phyloP scores from a whole-genome alignment of 2,888 invertebrate genomes.

The Oasisia sp. region DNA sequence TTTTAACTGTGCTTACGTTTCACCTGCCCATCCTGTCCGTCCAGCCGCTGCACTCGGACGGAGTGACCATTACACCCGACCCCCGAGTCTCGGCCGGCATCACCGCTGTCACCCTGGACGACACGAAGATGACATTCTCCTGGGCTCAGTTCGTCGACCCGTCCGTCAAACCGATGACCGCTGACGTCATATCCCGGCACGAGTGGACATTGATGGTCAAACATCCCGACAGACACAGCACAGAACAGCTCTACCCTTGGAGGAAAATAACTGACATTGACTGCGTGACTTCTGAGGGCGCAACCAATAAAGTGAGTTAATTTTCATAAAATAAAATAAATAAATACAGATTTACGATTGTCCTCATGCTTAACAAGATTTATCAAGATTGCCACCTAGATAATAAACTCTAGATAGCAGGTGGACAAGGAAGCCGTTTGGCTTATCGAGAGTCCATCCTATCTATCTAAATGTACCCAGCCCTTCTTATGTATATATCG shows the following conservation, averaged over 20 bases:
- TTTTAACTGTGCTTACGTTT: neutral
- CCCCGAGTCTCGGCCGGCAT: neutral
- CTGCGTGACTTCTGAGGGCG: neutral
- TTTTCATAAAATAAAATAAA: neutral
- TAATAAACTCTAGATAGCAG: too few species aligned
- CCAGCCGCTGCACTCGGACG: neutral
- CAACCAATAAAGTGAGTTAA: neutral
- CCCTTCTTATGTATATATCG: too few species aligned
- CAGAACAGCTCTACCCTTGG: neutral
- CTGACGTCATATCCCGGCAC: neutral
- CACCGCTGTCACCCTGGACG: neutral
- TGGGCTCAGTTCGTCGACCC: neutral
- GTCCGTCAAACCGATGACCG: neutral
- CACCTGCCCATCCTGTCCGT: neutral
- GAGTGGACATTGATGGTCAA: conserved; percentile 9
- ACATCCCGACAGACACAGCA: neutral
- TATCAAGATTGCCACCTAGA: too few species aligned
- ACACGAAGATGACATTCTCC: neutral
- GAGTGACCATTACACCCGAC: conserved; percentile 19
- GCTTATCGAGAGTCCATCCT: too few species aligned
- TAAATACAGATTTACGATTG: too few species aligned
- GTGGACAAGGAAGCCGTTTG: too few species aligned
- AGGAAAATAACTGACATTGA: neutral
- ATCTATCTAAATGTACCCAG: too few species aligned
- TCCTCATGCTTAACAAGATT: too few species aligned